Evolutionary conservation across 2,888 invertebrate species (phyloP).

Genomic region (Orthosia gracilis): DNA sequence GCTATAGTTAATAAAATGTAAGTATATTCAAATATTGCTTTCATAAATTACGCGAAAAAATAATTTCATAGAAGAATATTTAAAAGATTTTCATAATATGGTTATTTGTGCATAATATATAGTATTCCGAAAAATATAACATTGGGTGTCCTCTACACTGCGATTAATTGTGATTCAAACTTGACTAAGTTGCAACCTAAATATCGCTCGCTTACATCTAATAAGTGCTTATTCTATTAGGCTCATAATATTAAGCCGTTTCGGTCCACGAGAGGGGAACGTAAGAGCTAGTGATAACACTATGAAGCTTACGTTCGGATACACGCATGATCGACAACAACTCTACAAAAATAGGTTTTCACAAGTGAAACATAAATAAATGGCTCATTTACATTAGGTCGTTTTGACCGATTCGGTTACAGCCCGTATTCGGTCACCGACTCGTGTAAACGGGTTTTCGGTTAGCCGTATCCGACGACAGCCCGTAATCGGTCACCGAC

Average conservation of each 20-base stretch:
- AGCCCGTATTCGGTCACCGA: no score
- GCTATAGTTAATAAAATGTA: conserved; percentile 46
- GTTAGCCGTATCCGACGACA: no score
- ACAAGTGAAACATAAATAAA: conserved; percentile 48
- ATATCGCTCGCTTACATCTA: conserved; percentile 81
- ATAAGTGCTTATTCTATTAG: conserved; percentile 81
- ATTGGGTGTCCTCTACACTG: conserved; percentile 61
- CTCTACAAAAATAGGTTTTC: conserved; percentile 46
- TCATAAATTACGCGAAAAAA: conserved; percentile 43
- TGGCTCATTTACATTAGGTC: no score
- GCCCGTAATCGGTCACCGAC: no score
- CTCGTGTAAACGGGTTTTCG: no score
- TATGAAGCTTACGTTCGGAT: conserved; percentile 72
- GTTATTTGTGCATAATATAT: conserved; percentile 41
- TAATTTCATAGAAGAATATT: conserved; percentile 53
- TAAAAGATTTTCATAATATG: conserved; percentile 14
- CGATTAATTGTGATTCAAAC: conserved; percentile 65
- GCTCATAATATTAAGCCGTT: conserved; percentile 80
- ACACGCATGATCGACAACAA: conserved; percentile 64
- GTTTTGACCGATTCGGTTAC: no score
- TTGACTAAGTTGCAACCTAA: conserved; percentile 82
- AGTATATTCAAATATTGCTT: conserved; percentile 43
- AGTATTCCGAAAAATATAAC: conserved; percentile 49
- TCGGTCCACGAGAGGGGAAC: conserved; percentile 79
- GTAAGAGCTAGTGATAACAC: conserved; percentile 76